Percentiles rank a stretch among this genome's conserved stretches.
phyloP scores from a whole-genome alignment of 2,888 invertebrate genomes.

The Leptinotarsa juncta region DNA sequence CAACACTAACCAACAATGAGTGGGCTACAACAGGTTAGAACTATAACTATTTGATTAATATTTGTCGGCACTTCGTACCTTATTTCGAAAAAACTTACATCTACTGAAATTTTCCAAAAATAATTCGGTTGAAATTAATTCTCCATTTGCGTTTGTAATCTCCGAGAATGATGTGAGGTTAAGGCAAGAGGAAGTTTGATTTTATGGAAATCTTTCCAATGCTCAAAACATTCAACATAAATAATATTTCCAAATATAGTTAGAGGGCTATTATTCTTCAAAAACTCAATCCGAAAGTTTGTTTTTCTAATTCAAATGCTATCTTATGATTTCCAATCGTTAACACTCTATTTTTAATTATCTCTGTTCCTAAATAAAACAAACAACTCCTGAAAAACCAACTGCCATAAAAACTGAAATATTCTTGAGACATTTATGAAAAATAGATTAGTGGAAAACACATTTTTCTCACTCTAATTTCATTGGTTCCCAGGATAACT shows the following conservation, averaged over 20 bases:
- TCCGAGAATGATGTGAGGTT: neutral
- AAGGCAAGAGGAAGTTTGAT: neutral
- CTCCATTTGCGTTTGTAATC: neutral
- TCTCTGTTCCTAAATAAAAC: no score
- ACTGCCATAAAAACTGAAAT: no score
- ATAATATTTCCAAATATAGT: neutral
- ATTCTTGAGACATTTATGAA: no score
- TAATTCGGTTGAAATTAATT: neutral
- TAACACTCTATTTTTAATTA: no score
- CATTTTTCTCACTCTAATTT: no score
- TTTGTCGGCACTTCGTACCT: constrained; percentile 20
- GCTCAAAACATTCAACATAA: no score
- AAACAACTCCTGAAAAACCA: no score
- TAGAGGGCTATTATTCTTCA: neutral
- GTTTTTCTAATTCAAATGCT: no score
- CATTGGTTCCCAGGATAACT: no score
- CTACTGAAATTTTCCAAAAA: neutral
- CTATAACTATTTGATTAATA: neutral
- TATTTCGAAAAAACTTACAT: constrained; percentile 15
- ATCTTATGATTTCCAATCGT: no score
- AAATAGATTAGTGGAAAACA: no score
- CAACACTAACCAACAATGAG: constrained; percentile 9
- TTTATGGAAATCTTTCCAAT: neutral
- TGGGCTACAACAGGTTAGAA: constrained; percentile 2
- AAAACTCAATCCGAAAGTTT: no score